These are phyloP conservation scores for Sipha flava DNA, from an alignment of 1,140 invertebrate genomes.

Conservation along the genomic window DNA sequence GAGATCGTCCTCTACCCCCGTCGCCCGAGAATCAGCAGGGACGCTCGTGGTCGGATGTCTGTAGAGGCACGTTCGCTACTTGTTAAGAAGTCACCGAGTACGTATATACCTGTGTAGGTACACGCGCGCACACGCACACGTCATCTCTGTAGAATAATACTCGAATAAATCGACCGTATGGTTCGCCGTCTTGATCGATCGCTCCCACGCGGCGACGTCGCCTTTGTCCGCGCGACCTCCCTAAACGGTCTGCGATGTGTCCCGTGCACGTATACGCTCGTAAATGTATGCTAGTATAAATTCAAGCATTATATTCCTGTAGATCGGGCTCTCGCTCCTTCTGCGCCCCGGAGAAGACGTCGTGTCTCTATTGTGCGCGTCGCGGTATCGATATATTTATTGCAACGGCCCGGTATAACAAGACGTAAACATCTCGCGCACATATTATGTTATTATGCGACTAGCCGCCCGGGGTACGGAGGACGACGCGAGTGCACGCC, in stretches of 20 bases:
- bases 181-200: neutral
- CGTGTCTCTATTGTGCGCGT: neutral
- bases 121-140: no score
- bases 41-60: neutral
- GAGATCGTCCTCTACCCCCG: no score
- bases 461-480: no score
- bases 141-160: no score
- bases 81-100: constrained; percentile 19
- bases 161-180: neutral
- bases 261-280: neutral
- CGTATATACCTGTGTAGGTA: neutral
- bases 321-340: no score
- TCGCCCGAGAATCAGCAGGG: constrained; percentile 14
- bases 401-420: neutral
- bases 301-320: no score
- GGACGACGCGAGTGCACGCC: neutral
- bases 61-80: constrained; percentile 9
- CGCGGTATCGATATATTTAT: neutral
- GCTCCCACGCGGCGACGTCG: neutral
- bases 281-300: no score
- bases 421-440: constrained; percentile 20
- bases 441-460: neutral
- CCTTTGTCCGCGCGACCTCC: neutral
- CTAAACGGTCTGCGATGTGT: neutral
- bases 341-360: neutral